Base-by-base conservation (phyloP, 2,888 invertebrate genomes). In the Napeogenes inachia region DNA sequence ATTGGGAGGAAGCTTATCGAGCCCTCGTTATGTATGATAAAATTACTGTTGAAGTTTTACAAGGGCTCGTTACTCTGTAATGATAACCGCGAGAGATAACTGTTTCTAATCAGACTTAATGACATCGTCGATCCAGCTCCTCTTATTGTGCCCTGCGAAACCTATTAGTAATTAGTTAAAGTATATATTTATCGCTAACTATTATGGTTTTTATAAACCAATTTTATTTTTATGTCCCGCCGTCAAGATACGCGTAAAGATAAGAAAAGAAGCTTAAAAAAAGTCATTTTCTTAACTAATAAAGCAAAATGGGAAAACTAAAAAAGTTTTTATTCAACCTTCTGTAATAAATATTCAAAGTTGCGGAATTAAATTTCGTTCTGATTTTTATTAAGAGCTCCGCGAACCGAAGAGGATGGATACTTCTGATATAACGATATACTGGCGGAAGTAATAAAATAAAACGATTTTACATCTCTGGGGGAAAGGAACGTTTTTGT, bases 391-490 rank as follows among this genome's bases (percentile, higher is more conserved):
- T 78, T 79, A 80, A 79, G 73, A 82, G 80, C 72, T 81, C 79
- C 77, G 69, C 70, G 68, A 80, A 79, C 75, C 74, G 76, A 75
- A 75, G 75, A 80, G 77, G 79, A 81, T 78, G 78, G 78, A 77
- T 76, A 79, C 77, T 79, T 76, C 76, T 80, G 81, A 84, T 87
- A 84, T 85, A 85, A 82, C 84, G 84, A 86, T 89, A 87, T 88
- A 89, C 84, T 82, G 83, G 80, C 80, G 88, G 88, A 88, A 87
- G 87, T 87, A 88, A 89, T 89, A 90, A 89, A 90, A 90, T 89
- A 88, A 90, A 90, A 89, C 89, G 88, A 89, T 89, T 90, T 89
- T 88, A 89, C 89, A 89, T 89, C 88, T 87, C 82, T 80, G 81
- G 84, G 87, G 87, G 86, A 85, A 84, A 82, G 80, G 85, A 85